These are phyloP conservation scores for Monopterus albus DNA, from an alignment of 2,113 vertebrate species.

Conservation along the genomic window DNA sequence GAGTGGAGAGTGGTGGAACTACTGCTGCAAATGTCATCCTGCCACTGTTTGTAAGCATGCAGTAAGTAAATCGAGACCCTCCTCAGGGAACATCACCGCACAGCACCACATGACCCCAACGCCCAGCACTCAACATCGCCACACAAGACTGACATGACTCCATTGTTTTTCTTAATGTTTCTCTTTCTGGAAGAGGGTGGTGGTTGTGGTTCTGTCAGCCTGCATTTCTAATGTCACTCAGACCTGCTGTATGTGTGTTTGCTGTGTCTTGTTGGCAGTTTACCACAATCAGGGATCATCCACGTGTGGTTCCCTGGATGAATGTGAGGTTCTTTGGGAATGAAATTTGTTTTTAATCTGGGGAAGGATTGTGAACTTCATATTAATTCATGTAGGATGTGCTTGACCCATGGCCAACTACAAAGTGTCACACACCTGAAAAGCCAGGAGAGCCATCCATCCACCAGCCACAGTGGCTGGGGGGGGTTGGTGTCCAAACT, in stretches of 20 bases:
- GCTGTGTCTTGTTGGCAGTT: constrained; percentile 21
- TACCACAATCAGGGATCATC: constrained; percentile 8
- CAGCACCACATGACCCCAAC: constrained; percentile 67
- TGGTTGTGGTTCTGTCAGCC: constrained; percentile 41
- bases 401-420: constrained; percentile 2
- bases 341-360: constrained; percentile 18
- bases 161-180: constrained; percentile 18
- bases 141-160: constrained; percentile 66
- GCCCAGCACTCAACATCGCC: constrained; percentile 71
- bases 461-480: constrained; percentile 27
- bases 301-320: constrained; percentile 15
- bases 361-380: not conserved
- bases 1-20: constrained; percentile 73
- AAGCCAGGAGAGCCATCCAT: not conserved
- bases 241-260: not conserved
- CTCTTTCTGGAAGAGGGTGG: constrained; percentile 52
- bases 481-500: constrained; percentile 16
- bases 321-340: not conserved
- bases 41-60: constrained; percentile 75
- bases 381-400: constrained; percentile 7
- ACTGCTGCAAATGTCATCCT: constrained; percentile 74
- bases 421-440: not conserved
- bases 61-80: constrained; percentile 78
- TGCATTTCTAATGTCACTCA: constrained; percentile 20
- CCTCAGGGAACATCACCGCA: constrained; percentile 67